Evolutionary conservation across 2,113 vertebrate species (phyloP), one percentile per base, ranked within the genome.

Genomic region (Gila orcuttii): DNA sequence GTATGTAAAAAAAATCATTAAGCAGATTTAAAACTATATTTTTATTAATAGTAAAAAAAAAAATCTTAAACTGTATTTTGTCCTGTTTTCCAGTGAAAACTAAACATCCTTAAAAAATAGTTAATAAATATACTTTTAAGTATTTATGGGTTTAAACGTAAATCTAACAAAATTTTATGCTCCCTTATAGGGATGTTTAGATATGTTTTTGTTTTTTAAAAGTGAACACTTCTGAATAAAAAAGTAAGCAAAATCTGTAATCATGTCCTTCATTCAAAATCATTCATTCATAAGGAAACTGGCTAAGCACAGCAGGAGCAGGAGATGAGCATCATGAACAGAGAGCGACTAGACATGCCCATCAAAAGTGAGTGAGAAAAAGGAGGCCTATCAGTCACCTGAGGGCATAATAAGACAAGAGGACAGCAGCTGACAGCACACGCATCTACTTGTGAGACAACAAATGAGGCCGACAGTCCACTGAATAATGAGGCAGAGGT

Each of bases 321-420:
- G 17, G 75, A 83, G 79, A 78, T 80, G 66, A 62, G 45, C 8
- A 75, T 86, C 87, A 84, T 66, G 73, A 84, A 86, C 79, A 89
- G 52, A 73, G 68, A 86, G 50, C 73, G 77, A 84, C 45, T 55
- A 28, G 86, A 79, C 59, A 25, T 64, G 17, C 59, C 77, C 47
- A 57, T 83, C 82, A 74, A 59, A 73, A 83, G 50, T 25, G 50
- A 83, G 81, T 57, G 66, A 77, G 80, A 78, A 71, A 45, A 83
- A 85, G 25, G 31, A 76, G 83, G 83, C 78, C 74, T 68, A 83
- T 82, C 87, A 15, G 87, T 78, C 71, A 69, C 55, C 55, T 78
- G 79, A 81, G 33, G 79, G 60, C 36, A 57, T 66, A 78, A 71
- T 28, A 59, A 68, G 85, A 86, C 78, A 85, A 68, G 83, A 64